Evolutionary conservation across 2,888 invertebrate genomes (phyloP).

Genomic region (Ochropleura plecta): DNA sequence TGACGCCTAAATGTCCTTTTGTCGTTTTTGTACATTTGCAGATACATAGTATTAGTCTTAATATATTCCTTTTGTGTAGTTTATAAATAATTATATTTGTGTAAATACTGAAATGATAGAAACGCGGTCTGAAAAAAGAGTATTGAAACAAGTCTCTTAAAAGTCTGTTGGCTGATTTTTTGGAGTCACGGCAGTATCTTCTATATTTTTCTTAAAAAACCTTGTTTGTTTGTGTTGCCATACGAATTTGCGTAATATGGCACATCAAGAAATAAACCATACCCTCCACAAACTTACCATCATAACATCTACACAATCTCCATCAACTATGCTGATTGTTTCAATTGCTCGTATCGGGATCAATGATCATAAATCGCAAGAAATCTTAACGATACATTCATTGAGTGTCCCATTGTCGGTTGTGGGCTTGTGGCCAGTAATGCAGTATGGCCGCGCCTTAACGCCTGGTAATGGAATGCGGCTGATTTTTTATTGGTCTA

Average conservation of each 20-base stretch:
- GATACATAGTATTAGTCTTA: no score
- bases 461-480: slow-evolving; percentile 39
- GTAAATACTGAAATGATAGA: no score
- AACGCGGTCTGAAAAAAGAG: no score
- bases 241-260: background rate
- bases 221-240: no score
- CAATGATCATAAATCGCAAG: slow-evolving; percentile 67
- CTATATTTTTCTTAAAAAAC: no score
- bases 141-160: no score
- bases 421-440: slow-evolving; percentile 4
- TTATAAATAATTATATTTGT: no score
- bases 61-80: no score
- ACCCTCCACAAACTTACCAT: slow-evolving; percentile 22
- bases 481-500: slow-evolving; percentile 44
- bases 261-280: background rate
- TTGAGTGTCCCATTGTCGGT: slow-evolving; percentile 32
- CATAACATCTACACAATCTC: slow-evolving; percentile 5
- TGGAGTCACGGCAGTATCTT: no score
- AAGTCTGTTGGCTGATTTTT: no score
- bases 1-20: no score
- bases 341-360: slow-evolving; percentile 73
- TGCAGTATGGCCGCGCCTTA: slow-evolving; percentile 41
- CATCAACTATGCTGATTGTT: slow-evolving; percentile 70
- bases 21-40: no score
- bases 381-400: slow-evolving; percentile 48